Base-by-base conservation (phyloP, 2,888 invertebrate genomes). In the Acleris emargana region DNA sequence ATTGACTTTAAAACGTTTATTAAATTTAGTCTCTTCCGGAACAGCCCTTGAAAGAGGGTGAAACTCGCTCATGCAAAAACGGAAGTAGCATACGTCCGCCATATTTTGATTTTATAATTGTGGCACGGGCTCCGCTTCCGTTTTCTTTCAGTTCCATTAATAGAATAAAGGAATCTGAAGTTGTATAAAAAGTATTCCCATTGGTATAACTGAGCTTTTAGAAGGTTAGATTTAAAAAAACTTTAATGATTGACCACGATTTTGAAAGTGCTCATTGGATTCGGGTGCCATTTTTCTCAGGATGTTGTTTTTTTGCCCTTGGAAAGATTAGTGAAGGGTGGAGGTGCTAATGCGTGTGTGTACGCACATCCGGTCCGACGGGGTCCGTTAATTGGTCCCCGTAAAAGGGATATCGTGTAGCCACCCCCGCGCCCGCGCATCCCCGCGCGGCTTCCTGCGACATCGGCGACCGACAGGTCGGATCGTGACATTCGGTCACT, bases 351-450 rank as follows among this genome's bases (percentile, higher is more conserved):
- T 91, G 91, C 82, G 80, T 83, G 79, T 84, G 83, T 86, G 84
- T 87, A 87, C 81, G 81, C 79, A 84, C 86, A 86, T 92, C 92
- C 92, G 92, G 91, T 88, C 91, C 84, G 79, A 76, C 73, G 81
- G 84, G 84, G 89, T 87, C 88, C 87, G 89, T 91, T 92, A 91
- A 92, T 92, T 91, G 92, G 88, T 85, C 86, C 80, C 84, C 87
- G 89, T 92, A 91, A 92, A 91, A 92, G 92, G 91, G 91, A 91
- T 92, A 89, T 89, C 92, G 86, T 92, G 92, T 91, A 87, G 79
- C 81, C 76, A 79, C 79, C 81, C 82, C 72, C 80, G 76, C 78
- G 76, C 78, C 75, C 75, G 75, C 76, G 76, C 38, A 38, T 9
- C 38, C 38, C 38, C 38, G 38, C 38, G 38, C 81, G 73, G 82